Conservation (phyloP, 2,888 invertebrate genomes). For the Ormyrus labotus region DNA sequence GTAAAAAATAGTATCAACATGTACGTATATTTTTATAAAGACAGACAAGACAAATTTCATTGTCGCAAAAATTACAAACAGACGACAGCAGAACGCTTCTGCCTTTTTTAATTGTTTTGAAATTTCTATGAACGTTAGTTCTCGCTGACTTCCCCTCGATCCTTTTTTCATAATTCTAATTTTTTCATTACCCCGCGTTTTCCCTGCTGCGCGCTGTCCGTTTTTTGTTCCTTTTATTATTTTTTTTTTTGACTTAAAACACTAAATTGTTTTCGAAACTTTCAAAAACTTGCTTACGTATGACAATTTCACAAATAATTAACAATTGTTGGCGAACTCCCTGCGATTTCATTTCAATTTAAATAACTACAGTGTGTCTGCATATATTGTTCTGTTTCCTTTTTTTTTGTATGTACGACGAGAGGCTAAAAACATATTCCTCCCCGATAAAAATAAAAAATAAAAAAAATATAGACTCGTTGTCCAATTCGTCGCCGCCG, state of each 20-base stretch:
- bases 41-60: constrained; percentile 63
- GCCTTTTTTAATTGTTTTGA: constrained; percentile 33
- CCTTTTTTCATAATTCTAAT: constrained; percentile 43
- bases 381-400: constrained; percentile 30
- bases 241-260: constrained; percentile 52
- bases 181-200: constrained; percentile 41
- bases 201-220: constrained; percentile 48
- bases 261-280: constrained; percentile 53
- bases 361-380: constrained; percentile 51
- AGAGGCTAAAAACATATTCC: constrained; percentile 44
- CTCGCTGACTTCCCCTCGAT: constrained; percentile 48
- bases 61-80: constrained; percentile 64
- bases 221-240: constrained; percentile 41
- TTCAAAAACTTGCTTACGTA: constrained; percentile 53
- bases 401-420: constrained; percentile 48
- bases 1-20: constrained; percentile 66
- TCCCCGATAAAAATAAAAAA: constrained; percentile 55
- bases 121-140: constrained; percentile 54
- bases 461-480: constrained; percentile 57
- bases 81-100: constrained; percentile 58
- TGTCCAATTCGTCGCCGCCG: constrained; percentile 54
- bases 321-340: constrained; percentile 52
- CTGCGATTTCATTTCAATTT: constrained; percentile 52
- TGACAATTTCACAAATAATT: constrained; percentile 56
- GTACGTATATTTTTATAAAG: constrained; percentile 69